Evolutionary conservation across 1,140 invertebrate genomes (phyloP).

Genomic region (Anagrus nilaparvatae): DNA sequence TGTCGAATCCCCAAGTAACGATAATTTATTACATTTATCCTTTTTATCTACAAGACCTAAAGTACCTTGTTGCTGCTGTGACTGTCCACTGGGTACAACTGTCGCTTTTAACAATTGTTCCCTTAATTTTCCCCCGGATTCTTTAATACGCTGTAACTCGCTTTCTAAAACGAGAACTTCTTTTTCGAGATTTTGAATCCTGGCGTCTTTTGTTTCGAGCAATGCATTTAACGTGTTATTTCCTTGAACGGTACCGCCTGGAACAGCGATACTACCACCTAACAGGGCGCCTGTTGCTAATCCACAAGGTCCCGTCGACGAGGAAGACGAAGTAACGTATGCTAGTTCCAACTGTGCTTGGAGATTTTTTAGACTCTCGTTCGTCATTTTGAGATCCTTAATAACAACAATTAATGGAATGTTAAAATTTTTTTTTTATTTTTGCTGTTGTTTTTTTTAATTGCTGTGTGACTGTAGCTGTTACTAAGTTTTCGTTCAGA

Average conservation of each 20-base stretch:
- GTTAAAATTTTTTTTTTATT: too few species aligned
- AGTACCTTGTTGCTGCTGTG: conserved; percentile 5
- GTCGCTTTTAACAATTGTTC: conserved; percentile 35
- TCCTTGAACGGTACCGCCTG: conserved; percentile 54
- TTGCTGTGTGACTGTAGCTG: too few species aligned
- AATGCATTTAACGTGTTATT: conserved; percentile 64
- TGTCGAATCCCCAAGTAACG: too few species aligned
- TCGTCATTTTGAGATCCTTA: conserved; percentile 72
- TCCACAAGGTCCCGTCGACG: conserved; percentile 32
- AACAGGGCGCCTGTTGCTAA: conserved; percentile 50
- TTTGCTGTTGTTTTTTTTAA: too few species aligned
- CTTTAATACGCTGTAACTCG: conserved; percentile 56
- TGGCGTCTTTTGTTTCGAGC: conserved; percentile 73
- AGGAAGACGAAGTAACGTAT: conserved; percentile 48
- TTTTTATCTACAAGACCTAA: too few species aligned
- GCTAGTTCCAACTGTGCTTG: conserved; percentile 67
- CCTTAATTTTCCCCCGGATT: conserved; percentile 35
- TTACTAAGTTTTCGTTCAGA: too few species aligned
- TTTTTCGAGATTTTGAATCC: conserved; percentile 75
- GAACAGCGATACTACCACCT: conserved; percentile 41
- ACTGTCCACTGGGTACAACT: conserved; percentile 24
- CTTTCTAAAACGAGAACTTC: conserved; percentile 64
- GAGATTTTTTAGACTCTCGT: conserved; percentile 67
- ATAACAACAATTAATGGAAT: too few species aligned
- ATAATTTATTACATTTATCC: too few species aligned